Conservation (phyloP, 2,797 vertebrate species). For the Babyrousa celebensis region DNA sequence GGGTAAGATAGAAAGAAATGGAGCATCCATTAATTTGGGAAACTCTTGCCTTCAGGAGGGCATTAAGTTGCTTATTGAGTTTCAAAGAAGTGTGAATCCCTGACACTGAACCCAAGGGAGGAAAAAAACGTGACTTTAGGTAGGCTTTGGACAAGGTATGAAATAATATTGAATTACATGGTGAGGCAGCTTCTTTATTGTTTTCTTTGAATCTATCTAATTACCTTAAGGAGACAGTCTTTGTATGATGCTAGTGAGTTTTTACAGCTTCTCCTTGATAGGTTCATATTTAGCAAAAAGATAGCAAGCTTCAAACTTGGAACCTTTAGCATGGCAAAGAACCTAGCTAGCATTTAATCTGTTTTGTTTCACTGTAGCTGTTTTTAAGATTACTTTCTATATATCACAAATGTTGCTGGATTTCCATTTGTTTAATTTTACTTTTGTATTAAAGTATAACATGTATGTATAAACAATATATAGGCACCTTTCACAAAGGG, state of each 20-base stretch:
- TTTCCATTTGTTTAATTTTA: constrained; percentile 43
- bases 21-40: neutral
- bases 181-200: neutral
- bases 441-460: neutral
- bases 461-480: neutral
- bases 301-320: constrained; percentile 48
- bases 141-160: constrained; percentile 21
- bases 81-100: neutral
- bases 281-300: constrained; percentile 53
- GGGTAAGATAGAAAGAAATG: neutral
- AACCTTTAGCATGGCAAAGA: neutral
- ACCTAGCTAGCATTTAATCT: neutral
- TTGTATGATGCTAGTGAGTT: neutral
- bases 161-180: constrained; percentile 17
- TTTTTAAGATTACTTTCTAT: constrained; percentile 48
- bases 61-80: constrained; percentile 41
- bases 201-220: constrained; percentile 26
- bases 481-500: neutral
- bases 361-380: constrained; percentile 40
- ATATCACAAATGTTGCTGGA: neutral
- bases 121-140: neutral
- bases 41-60: neutral
- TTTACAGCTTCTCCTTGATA: constrained; percentile 6
- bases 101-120: constrained; percentile 30
- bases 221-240: constrained; percentile 40